These are phyloP conservation scores for Temnopleurus reevesii DNA, from an alignment of 53 echinoderm and acorn worm species.

Conservation along the genomic window DNA sequence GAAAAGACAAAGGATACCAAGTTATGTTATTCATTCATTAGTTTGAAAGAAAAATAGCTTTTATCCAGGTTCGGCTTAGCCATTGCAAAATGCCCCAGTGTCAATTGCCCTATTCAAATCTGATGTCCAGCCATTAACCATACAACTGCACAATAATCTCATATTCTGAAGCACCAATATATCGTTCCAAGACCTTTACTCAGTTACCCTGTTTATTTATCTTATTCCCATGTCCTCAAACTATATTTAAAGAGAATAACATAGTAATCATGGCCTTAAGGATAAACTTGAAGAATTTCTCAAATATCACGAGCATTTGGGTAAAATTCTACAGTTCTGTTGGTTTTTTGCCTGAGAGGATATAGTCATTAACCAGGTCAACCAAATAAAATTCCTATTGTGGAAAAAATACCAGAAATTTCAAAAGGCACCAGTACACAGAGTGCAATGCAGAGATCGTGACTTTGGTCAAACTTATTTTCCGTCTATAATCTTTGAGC, in stretches of 20 bases:
- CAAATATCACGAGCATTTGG: conserved; percentile 9
- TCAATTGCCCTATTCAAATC: too few relatives aligned
- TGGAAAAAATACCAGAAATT: neutral
- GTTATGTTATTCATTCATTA: neutral
- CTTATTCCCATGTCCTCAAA: conserved; percentile 33
- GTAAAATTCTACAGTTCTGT: conserved; percentile 15
- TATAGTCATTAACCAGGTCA: conserved; percentile 19
- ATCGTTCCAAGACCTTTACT: conserved; percentile 24
- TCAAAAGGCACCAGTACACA: neutral
- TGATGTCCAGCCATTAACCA: too few relatives aligned
- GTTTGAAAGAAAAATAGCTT: neutral
- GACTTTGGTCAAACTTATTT: conserved; percentile 13
- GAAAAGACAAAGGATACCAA: neutral
- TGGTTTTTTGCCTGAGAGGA: neutral
- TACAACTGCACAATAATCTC: too few relatives aligned
- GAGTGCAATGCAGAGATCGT: neutral
- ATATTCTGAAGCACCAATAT: too few relatives aligned
- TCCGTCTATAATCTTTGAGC: neutral
- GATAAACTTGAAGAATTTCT: conserved; percentile 15
- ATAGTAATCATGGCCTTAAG: neutral
- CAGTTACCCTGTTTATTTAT: conserved; percentile 49
- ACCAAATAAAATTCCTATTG: neutral
- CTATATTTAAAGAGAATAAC: conserved; percentile 40
- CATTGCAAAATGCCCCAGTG: too few relatives aligned
- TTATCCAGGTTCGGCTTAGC: neutral